Base-by-base conservation (phyloP, 1,140 invertebrate genomes). In the Hermetia illucens region DNA sequence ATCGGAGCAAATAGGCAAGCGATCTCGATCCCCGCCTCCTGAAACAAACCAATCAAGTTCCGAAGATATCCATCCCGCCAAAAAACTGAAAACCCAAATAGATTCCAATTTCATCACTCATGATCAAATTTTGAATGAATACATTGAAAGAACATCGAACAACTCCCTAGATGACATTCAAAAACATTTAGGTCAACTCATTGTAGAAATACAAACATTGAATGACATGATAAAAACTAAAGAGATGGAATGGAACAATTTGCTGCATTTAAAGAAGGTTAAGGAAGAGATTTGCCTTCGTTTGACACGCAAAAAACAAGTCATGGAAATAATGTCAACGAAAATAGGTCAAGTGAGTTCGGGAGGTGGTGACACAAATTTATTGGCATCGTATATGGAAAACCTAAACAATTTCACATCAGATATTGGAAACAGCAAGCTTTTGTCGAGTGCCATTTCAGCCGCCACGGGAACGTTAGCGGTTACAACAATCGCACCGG, bases 201-300 rank as follows among this genome's bases (percentile, higher is more conserved):
- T 71, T 5, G 52, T 62, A 16, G 75, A 79, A 51, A 74, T 79
- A 42, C 62, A 75, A 50, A 73, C 74, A 1, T 56, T 86, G 32
- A 66, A 74, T 32, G 74, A 79, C 43, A 49, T 83, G 10, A 71
- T 78, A 2, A 70, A 72, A 45, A 72, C 75, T 48, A 86, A 85
- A 55, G 83, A 86, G 64, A 69, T 76, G 42, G 82, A 88, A 58
- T 86, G 82, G 82, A 85, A 86, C 49, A 75, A 79, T 32, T 75
- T 88, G 20, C 50, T 86, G 5, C 72, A 79, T 49, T 62, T 83
- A 44, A 79, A 79, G 49, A 86, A 85, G 52, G 64, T 85, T 0
- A 86, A 86, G 61, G 82, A 88, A 53, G 80, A 86, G 51, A 74
- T 81, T 12, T 63, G 82, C 35, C 56, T 78, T 12, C 58, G 80